Conservation (phyloP, 2,797 vertebrate genomes). For the Hapalemur alaotrensis region DNA sequence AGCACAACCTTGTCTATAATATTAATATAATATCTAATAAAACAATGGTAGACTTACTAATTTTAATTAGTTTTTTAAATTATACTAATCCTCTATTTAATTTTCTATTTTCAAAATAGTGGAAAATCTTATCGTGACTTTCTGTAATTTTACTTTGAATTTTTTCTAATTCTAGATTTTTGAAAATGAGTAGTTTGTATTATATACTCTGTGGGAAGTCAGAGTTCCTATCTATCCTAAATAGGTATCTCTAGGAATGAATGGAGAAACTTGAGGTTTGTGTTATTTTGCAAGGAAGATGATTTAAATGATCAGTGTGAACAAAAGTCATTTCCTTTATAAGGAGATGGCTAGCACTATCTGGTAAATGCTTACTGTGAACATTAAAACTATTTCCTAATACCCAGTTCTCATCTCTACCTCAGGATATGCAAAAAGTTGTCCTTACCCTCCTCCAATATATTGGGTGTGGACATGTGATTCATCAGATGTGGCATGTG, state of each 20-base stretch:
- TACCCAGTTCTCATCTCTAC: background rate
- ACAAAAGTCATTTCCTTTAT: background rate
- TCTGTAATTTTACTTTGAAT: background rate
- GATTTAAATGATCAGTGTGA: background rate
- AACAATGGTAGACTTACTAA: background rate
- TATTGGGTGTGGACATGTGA: background rate
- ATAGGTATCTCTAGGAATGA: background rate
- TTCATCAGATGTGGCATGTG: background rate
- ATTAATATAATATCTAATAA: background rate
- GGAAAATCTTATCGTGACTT: background rate
- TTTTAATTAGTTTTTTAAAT: background rate
- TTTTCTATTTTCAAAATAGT: background rate
- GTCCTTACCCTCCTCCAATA: background rate
- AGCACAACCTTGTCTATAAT: background rate
- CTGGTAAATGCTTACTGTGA: background rate
- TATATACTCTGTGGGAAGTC: background rate
- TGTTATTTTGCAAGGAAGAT: background rate
- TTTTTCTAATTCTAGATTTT: background rate
- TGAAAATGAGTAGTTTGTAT: background rate
- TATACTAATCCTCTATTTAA: background rate
- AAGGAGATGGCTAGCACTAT: background rate
- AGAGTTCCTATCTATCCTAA: background rate
- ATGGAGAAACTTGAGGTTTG: background rate
- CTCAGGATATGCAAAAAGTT: background rate
- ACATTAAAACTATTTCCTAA: background rate